Base-by-base conservation (phyloP, 2,113 vertebrate species). In the Trematocara marginatum region DNA sequence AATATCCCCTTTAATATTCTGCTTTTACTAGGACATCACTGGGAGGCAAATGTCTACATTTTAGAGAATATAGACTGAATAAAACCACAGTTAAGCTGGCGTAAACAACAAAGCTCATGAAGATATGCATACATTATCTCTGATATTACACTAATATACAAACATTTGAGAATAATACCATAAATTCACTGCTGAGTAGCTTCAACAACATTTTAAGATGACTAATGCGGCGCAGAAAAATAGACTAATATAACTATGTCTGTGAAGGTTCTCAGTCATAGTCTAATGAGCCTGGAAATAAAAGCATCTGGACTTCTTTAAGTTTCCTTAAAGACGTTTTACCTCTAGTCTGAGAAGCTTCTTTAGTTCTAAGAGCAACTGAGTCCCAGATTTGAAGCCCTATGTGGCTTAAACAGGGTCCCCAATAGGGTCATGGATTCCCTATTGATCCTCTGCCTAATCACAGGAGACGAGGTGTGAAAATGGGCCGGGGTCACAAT, bases 11-110 rank as follows among this genome's bases (percentile, higher is more conserved):
- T 81, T 81, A 51, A 66, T 35, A 38, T 71, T 59, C 69, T 38
- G n/a, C 31, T 64, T 35, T 66, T 20, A 66, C 59, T 38, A 38
- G 59, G 59, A 38, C 6, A 40, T 84, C 56, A 52, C 71, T 79
- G 34, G 47, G 56, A 66, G 15, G 51, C 6, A 84, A 53, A 66
- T 79, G 34, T 31, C 15, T 42, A 20, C 64, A 26, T 69, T 54
- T 64, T 20, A 42, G 20, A 53, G 8, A n/a, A 79, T 35, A 35
- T 10, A 64, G 31, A 40, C 10, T 34, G 2, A 64, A 31, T 47
- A 51, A 35, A 61, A 35, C 12, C 34, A 15, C 20, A 53, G 13
- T 74, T 49, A 7, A 38, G 9, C 40, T 59, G 34, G 2, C 2
- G 45, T 42, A 79, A 84, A 13, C 71, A 78, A n/a, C 52, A 59